Percentiles rank a stretch among this genome's conserved stretches.
These are phyloP conservation scores for Episyrphus balteatus DNA, from an alignment of 1,140 invertebrate genomes.

Conservation along the genomic window DNA sequence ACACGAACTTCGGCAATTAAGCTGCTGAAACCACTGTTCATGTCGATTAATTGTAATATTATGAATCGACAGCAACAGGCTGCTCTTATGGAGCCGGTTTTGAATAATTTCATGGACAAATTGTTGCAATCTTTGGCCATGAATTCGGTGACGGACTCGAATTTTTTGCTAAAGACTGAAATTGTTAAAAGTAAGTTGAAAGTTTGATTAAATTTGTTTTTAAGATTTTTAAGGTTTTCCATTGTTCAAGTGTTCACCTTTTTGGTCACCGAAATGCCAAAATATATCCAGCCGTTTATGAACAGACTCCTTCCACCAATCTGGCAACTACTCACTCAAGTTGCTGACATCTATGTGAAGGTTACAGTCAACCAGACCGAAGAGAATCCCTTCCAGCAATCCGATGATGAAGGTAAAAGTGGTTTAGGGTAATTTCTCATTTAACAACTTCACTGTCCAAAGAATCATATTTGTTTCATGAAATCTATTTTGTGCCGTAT, in stretches of 20 bases:
- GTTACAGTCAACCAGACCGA: conserved; percentile 32
- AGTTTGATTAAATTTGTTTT: no score
- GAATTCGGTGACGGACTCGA: conserved; percentile 47
- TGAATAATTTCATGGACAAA: conserved; percentile 61
- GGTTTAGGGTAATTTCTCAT: neutral
- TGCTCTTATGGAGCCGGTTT: conserved; percentile 54
- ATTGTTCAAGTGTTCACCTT: conserved; percentile 43
- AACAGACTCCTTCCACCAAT: conserved; percentile 55
- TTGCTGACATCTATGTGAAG: conserved; percentile 44
- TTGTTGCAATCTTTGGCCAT: conserved; percentile 51
- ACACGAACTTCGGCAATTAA: conserved; percentile 29
- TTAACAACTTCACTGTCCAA: no score
- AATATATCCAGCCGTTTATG: conserved; percentile 52
- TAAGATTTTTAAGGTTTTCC: neutral
- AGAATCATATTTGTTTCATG: no score
- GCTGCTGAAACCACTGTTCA: conserved; percentile 31
- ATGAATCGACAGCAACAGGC: conserved; percentile 53
- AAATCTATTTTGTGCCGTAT: no score
- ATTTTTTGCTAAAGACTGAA: conserved; percentile 60
- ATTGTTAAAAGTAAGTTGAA: conserved; percentile 49
- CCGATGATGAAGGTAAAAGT: conserved; percentile 15
- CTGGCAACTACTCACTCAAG: conserved; percentile 60
- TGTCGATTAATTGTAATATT: conserved; percentile 46
- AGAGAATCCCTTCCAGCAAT: conserved; percentile 17
- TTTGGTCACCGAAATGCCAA: conserved; percentile 53